Evolutionary conservation across 92 coral and sea anemone species (phyloP).

Genomic region (Phymanthus crucifer): DNA sequence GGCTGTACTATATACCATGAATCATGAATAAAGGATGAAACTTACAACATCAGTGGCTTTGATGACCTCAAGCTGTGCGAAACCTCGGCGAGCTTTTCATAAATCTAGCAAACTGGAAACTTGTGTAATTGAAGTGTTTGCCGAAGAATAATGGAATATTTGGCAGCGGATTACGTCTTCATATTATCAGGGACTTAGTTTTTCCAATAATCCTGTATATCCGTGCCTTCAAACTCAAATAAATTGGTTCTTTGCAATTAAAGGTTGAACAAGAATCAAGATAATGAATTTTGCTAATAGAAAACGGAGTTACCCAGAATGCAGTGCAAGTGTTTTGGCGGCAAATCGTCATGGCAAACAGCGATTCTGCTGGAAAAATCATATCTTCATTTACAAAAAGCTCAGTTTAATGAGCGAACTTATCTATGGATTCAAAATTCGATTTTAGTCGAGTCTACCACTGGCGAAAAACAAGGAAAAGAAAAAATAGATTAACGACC

Average conservation of each 20-base stretch:
- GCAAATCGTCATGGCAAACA: neutral
- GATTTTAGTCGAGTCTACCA: no score
- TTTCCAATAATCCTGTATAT: neutral
- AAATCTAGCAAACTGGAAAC: neutral
- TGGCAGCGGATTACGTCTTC: neutral
- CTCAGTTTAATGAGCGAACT: neutral
- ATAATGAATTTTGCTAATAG: neutral
- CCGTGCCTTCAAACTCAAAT: neutral
- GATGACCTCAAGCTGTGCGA: neutral
- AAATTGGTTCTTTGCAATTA: constrained; percentile 5
- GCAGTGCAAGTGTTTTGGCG: neutral
- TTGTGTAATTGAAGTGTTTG: constrained; percentile 9
- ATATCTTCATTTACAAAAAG: neutral
- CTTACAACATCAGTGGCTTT: constrained; percentile 2
- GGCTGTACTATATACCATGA: neutral
- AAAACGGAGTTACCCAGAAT: neutral
- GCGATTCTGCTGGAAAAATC: neutral
- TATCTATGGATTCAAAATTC: neutral
- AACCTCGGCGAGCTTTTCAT: neutral
- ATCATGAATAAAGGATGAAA: neutral
- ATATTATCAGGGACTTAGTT: neutral
- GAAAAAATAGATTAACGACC: no score
- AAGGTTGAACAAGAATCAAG: neutral
- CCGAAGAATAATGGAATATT: neutral
- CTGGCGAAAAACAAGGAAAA: no score